A percentile compares a stretch with the other conserved stretches of the same genome.
These are phyloP conservation scores for Conomelus anceps DNA, from an alignment of 2,888 invertebrate genomes.

Conservation along the genomic window DNA sequence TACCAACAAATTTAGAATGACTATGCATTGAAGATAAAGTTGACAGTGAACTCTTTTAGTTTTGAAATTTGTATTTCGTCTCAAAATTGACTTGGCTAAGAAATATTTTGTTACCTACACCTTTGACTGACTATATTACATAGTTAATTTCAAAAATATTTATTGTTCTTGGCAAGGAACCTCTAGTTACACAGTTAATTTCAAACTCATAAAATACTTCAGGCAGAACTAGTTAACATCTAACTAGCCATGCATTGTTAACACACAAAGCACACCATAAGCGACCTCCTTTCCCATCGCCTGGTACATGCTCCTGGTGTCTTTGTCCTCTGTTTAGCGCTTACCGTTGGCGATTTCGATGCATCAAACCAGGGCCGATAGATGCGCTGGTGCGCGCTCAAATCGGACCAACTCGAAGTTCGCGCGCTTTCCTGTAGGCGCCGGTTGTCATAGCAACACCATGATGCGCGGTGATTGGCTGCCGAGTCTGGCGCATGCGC, in stretches of 20 bases:
- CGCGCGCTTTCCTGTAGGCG: background rate
- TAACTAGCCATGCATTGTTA: background rate
- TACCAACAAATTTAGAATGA: too few relatives aligned
- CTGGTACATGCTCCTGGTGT: background rate
- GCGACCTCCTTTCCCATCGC: background rate
- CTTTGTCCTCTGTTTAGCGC: background rate
- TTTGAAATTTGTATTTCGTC: too few relatives aligned
- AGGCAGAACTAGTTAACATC: background rate
- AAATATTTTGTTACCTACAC: too few relatives aligned
- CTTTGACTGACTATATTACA: too few relatives aligned
- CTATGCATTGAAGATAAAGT: too few relatives aligned
- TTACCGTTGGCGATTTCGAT: slow-evolving; percentile 8
- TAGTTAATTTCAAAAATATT: too few relatives aligned
- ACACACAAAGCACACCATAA: background rate
- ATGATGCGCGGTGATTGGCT: background rate
- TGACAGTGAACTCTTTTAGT: too few relatives aligned
- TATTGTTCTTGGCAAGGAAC: too few relatives aligned
- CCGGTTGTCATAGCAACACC: background rate
- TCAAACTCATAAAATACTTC: background rate
- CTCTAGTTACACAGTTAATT: background rate
- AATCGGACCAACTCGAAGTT: slow-evolving; percentile 11
- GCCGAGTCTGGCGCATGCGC: background rate
- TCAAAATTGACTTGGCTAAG: too few relatives aligned
- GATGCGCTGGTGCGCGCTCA: slow-evolving; percentile 3
- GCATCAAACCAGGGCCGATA: slow-evolving; percentile 18